Percentiles rank a stretch among this genome's conserved stretches.
Conservation (phyloP, 2,888 invertebrate species). For the Orthosia cruda region DNA sequence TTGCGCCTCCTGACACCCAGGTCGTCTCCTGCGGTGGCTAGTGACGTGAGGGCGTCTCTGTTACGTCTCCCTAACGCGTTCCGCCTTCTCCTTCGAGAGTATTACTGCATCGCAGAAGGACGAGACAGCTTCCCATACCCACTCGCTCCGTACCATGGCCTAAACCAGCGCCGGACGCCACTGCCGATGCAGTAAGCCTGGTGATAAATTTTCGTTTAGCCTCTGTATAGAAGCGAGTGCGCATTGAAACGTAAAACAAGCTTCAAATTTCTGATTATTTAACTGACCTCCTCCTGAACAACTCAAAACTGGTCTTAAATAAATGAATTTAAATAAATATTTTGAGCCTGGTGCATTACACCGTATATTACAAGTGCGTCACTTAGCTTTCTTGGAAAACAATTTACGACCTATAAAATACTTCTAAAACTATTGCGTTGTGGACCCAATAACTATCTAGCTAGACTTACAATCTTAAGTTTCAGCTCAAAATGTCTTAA, state of each 20-base stretch:
- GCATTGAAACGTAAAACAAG: too few relatives aligned
- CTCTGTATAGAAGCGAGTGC: too few relatives aligned
- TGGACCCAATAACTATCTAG: slow-evolving; percentile 40
- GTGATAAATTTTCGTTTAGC: too few relatives aligned
- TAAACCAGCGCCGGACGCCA: neutral
- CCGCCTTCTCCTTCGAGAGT: too few relatives aligned
- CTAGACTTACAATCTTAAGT: slow-evolving; percentile 52
- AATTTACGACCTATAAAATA: neutral
- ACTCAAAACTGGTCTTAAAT: too few relatives aligned
- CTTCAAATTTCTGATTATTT: too few relatives aligned
- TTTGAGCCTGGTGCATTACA: neutral
- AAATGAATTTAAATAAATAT: too few relatives aligned
- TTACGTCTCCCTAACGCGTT: too few relatives aligned
- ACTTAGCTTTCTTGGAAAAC: neutral
- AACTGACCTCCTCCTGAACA: too few relatives aligned
- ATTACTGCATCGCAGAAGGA: neutral
- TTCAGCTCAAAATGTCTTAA: slow-evolving; percentile 74
- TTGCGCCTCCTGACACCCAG: too few relatives aligned
- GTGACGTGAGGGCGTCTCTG: too few relatives aligned
- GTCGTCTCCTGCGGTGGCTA: too few relatives aligned
- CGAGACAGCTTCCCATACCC: neutral
- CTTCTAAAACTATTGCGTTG: slow-evolving; percentile 35
- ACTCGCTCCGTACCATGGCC: neutral
- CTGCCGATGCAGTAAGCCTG: neutral
- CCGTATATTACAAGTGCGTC: neutral